phyloP scores from a whole-genome alignment of 2,113 vertebrate genomes.

The Progne subis region DNA sequence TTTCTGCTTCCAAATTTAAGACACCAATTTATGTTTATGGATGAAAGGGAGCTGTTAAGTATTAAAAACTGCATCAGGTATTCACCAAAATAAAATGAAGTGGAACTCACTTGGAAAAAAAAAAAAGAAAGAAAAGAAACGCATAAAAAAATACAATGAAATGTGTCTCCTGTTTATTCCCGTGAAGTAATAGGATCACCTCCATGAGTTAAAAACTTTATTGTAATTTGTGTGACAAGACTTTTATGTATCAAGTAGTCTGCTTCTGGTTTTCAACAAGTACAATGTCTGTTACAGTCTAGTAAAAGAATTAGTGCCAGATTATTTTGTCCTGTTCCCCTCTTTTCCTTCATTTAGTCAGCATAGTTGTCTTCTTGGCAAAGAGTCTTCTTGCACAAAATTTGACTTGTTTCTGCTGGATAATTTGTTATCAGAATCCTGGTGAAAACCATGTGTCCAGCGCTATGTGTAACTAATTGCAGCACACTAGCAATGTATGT shows the following conservation, averaged over 20 bases:
- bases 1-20: constrained; percentile 21
- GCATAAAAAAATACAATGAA: neutral
- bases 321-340: neutral
- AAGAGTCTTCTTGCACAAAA: neutral
- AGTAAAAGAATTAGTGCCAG: neutral
- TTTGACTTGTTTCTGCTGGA: neutral
- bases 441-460: neutral
- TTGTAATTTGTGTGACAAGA: neutral
- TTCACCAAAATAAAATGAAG: neutral
- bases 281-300: neutral
- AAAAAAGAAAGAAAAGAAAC: neutral
- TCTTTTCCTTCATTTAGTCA: neutral
- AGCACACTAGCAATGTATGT: neutral
- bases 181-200: neutral
- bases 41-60: neutral
- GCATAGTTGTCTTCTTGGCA: neutral
- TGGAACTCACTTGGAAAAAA: neutral
- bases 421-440: neutral
- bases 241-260: neutral
- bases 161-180: neutral
- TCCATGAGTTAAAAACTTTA: neutral
- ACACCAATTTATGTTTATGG: neutral
- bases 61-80: neutral
- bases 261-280: neutral
- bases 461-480: neutral